Base-by-base conservation (phyloP, 2,113 vertebrate genomes). In the Panurus biarmicus region DNA sequence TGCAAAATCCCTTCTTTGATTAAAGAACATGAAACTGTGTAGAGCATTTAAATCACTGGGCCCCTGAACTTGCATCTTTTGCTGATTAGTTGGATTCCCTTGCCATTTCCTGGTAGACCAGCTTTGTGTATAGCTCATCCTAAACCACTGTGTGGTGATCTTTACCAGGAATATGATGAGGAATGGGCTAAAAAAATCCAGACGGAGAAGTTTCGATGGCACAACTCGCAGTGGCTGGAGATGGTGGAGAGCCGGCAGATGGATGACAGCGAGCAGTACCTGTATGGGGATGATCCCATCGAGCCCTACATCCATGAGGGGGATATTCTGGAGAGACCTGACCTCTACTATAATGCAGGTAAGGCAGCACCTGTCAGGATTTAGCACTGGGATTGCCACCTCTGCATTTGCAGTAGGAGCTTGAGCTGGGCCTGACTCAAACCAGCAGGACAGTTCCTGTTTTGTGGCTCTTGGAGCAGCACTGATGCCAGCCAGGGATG, bases 151-250 rank as follows among this genome's bases (percentile, higher is more conserved):
- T 48, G 29, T 89, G 70, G n/a, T 92, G 23, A 36, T 79, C 94
- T 93, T 69, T 66, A 33, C 66, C 61, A 99, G 99, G 99, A 99
- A 74, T 98, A 99, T 38, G 98, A 99, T 86, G 98, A 99, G 87
- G 98, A 98, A 87, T 99, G 98, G 98, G 98, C 98, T 21, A 98
- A 98, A 95, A 99, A 98, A 97, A 99, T 99, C 93, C 99, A 99
- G 97, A 98, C 97, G 0, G 98, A 99, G 74, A 99, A 99, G 93
- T 99, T 99, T 75, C 98, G 98, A 62, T 99, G 98, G 98, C 98
- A 99, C 97, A 99, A 99, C 93, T 98, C 98, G n/a, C 99, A 99
- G 96, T 99, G 99, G 99, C 93, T 99, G 88, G 99, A 99, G 95
- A 99, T 99, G 99, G 98, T 99, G 58, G 98, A 99, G 96, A 99